Base-by-base conservation (phyloP, 2,113 vertebrate species). In the Xenotilapia flavipinnis region DNA sequence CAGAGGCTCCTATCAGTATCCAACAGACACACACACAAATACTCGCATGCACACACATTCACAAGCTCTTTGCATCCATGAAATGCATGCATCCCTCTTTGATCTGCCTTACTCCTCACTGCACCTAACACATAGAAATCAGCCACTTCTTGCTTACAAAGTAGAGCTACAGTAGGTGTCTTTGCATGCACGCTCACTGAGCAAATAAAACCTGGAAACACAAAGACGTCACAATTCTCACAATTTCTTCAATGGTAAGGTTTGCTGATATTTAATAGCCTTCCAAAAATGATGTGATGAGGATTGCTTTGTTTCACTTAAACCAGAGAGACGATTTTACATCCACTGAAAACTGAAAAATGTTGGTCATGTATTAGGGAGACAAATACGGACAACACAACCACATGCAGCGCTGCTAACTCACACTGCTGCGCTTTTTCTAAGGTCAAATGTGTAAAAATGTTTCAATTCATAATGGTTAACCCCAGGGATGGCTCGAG, bases 381-480 rank as follows among this genome's bases (percentile, higher is more conserved):
- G 28, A n/a, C 19, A 85, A 33, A 42, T 15, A 36, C 6, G 4
- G 38, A 82, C 49, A 53, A 23, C 83, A 47, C 36, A 47, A 45
- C 5, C 21, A 21, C 14, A 42, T 80, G 28, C n/a, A 38, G 62
- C 8, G 14, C 28, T 73, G 31, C 23, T 42, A 19, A 82, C 80
- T 62, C 33, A 79, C 9, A 80, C 28, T 68, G 19, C 23, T 33
- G 12, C 5, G 4, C 13, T 75, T 89, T 7, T 75, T 75, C 40
- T 92, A 88, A 87, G 90, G 89, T 94, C 87, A 92, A 91, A 90
- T 86, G 84, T 73, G 85, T 73, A 85, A 81, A 88, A 93, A 93
- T 86, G 60, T 94, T 91, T 91, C 87, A 84, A 88, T 92, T 88
- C 86, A 93, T 93, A 90, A 68, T 51, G 73, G 28, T 17, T 85